Base-by-base conservation (phyloP, 2,113 vertebrate species). In the Porphyrio hochstetteri region DNA sequence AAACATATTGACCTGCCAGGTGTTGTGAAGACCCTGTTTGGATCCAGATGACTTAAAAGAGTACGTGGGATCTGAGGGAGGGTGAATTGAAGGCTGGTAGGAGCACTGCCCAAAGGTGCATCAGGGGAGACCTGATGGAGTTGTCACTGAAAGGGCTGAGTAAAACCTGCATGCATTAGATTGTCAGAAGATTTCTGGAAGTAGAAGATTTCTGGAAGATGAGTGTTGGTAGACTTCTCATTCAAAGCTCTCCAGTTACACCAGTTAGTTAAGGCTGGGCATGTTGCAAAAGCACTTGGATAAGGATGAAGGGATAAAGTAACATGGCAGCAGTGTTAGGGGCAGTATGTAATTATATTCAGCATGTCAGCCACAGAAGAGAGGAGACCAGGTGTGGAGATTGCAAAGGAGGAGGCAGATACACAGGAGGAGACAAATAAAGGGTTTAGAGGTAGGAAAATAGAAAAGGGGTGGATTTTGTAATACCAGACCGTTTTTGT, bases 101-200 rank as follows among this genome's bases (percentile, higher is more conserved):
- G n/a, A 61, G 29, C 9, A 11, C 8, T 13, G 33, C 18, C 46
- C 7, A 28, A 19, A n/a, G 28, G 57, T 0, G 0, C 86, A 56
- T 25, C 53, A 2, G 4, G 35, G 29, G 27, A 38, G 25, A 50
- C n/a, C 13, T 59, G 28, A 4, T 7, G n/a, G 65, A 59, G 27
- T 0, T 82, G 33, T 21, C 35, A 27, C 20, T 57, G 53, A 68
- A 80, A 77, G 5, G 57, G 7, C 2, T 17, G 21, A 87, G 10
- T 44, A 40, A 79, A 92, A 85, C 21, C 15, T 16, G 7, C 69
- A n/a, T 57, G 67, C 38, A 46, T 5, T 16, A 23, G 18, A 40
- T 28, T 12, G 11, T n/a, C 16, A 65, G 25, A 84, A 31, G 61
- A 42, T 40, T 79, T 82, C 61, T 68, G 55, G 29, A 85, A 63